Conservation (phyloP, 2,113 vertebrate species). For the Empidonax alnorum region DNA sequence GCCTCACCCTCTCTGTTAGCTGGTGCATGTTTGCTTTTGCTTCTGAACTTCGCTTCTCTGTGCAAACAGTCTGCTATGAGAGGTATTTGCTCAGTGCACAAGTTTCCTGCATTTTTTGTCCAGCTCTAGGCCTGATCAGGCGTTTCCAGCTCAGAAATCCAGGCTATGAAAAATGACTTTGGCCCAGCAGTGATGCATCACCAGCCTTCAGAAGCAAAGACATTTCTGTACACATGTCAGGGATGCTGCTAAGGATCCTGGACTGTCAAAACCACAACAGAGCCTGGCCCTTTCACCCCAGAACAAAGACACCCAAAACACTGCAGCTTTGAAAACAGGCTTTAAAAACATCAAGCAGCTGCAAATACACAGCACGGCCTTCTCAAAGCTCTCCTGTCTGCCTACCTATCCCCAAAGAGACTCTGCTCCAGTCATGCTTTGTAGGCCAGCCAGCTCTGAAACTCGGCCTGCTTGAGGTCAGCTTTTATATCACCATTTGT, state of each 20-base stretch:
- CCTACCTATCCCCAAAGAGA: neutral
- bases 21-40: slow-evolving; percentile 12
- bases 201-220: neutral
- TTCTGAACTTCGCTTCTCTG: slow-evolving; percentile 32
- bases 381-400: neutral
- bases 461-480: neutral
- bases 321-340: neutral
- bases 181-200: neutral
- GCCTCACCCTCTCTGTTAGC: neutral
- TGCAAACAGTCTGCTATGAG: slow-evolving; percentile 43
- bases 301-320: neutral
- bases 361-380: neutral
- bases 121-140: neutral
- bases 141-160: neutral
- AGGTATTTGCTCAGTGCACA: slow-evolving; percentile 33
- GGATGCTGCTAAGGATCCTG: neutral
- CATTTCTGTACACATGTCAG: fast-evolving
- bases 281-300: neutral
- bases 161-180: neutral
- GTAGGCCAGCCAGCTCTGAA: slow-evolving; percentile 15
- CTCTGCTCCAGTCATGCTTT: neutral
- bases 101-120: slow-evolving; percentile 20
- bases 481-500: neutral
- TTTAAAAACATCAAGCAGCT: neutral
- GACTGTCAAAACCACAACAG: neutral